Conservation (phyloP, 1,140 invertebrate genomes). For the Rhynchophorus ferrugineus region DNA sequence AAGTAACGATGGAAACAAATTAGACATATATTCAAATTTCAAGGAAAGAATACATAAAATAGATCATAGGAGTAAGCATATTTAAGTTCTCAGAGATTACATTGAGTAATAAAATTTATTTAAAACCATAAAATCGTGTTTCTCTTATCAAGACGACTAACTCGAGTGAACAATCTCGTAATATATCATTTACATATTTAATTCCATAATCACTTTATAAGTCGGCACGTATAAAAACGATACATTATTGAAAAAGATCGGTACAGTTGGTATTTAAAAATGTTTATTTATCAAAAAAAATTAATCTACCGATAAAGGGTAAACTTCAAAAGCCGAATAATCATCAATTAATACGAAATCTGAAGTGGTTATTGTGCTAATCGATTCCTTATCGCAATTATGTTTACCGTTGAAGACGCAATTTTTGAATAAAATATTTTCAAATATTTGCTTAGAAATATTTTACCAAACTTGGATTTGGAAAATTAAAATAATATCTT, state of each 20-base stretch:
- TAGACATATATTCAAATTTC: too few species aligned
- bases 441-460: slow-evolving; percentile 22
- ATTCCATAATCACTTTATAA: too few species aligned
- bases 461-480: slow-evolving; percentile 1
- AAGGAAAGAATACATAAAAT: too few species aligned
- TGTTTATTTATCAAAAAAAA: neutral
- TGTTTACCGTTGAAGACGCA: slow-evolving; percentile 8
- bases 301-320: slow-evolving; percentile 1
- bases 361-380: slow-evolving; percentile 20
- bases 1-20: too few species aligned
- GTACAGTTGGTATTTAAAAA: neutral
- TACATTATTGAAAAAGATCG: neutral
- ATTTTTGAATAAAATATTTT: slow-evolving; percentile 13
- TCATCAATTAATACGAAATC: slow-evolving; percentile 10
- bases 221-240: neutral
- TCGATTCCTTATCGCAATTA: slow-evolving; percentile 22
- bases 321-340: slow-evolving; percentile 15
- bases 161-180: too few species aligned
- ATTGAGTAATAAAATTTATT: too few species aligned
- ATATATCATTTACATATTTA: too few species aligned
- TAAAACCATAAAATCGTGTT: too few species aligned
- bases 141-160: too few species aligned
- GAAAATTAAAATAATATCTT: slow-evolving; percentile 3
- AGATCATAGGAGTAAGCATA: too few species aligned
- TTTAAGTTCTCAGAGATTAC: too few species aligned